These are phyloP conservation scores for Odontamblyopus rebecca DNA, from an alignment of 2,797 vertebrate species.

Conservation along the genomic window DNA sequence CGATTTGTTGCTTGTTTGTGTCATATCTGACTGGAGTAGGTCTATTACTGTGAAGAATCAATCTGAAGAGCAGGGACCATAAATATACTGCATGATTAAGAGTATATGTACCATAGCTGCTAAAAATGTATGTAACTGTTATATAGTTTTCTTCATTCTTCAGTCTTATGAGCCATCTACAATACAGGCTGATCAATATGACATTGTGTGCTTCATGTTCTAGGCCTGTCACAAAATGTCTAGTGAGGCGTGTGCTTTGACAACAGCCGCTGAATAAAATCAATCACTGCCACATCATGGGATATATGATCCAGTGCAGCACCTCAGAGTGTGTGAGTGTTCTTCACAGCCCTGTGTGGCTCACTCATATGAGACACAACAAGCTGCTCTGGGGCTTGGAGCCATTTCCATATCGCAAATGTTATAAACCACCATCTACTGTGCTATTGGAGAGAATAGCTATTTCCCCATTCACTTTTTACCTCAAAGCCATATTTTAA, in stretches of 20 bases:
- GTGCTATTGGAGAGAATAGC: background rate
- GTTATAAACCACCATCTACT: too few species aligned
- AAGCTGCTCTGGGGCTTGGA: constrained; percentile 10
- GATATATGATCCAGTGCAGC: constrained; percentile 38
- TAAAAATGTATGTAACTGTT: background rate
- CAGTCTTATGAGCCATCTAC: background rate
- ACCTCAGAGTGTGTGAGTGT: constrained; percentile 19
- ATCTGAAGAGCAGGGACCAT: background rate
- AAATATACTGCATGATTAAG: background rate
- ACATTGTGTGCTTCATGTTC: constrained; percentile 35
- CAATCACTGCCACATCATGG: constrained; percentile 42
- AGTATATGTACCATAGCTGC: background rate
- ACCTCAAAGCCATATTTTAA: background rate
- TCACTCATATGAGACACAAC: constrained; percentile 16
- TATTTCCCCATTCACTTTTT: background rate
- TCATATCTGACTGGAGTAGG: too few species aligned
- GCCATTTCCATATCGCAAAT: background rate
- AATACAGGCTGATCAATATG: constrained; percentile 35
- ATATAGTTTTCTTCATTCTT: background rate
- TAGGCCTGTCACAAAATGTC: constrained; percentile 11
- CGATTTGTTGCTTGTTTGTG: too few species aligned
- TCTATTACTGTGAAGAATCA: background rate
- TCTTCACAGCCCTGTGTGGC: constrained; percentile 33
- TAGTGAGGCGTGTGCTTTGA: constrained; percentile 10
- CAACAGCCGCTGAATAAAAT: constrained; percentile 33